phyloP scores from a whole-genome alignment of 1,140 invertebrate species.

The Asbolus verrucosus region DNA sequence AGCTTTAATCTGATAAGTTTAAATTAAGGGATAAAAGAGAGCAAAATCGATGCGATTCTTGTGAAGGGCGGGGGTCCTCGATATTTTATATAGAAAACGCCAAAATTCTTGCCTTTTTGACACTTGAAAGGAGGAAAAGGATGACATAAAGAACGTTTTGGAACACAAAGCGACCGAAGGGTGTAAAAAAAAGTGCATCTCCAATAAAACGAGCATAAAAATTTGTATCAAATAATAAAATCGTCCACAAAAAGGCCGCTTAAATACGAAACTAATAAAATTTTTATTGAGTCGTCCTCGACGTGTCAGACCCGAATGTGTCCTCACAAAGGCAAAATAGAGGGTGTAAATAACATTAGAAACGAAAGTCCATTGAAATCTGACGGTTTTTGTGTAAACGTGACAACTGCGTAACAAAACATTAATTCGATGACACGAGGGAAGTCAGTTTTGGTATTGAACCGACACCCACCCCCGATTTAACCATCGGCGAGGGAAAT shows the following conservation, averaged over 20 bases:
- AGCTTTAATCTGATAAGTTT: too few species aligned
- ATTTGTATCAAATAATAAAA: slow-evolving; percentile 43
- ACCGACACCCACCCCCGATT: too few species aligned
- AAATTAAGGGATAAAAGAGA: too few species aligned
- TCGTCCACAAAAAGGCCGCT: slow-evolving; percentile 39
- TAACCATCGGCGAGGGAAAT: too few species aligned
- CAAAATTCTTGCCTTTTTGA: too few species aligned
- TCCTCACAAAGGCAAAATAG: slow-evolving; percentile 4
- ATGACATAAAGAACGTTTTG: too few species aligned
- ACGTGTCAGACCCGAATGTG: slow-evolving; percentile 32
- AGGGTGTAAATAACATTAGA: slow-evolving; percentile 38
- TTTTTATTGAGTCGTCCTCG: slow-evolving; percentile 37
- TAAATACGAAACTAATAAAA: slow-evolving; percentile 32
- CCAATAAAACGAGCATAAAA: slow-evolving; percentile 29
- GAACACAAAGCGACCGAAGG: too few species aligned
- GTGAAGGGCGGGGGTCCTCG: too few species aligned
- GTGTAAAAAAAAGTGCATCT: neutral
- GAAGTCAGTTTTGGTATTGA: too few species aligned
- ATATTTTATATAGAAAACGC: too few species aligned
- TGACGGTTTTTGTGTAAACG: slow-evolving; percentile 32
- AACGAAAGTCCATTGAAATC: slow-evolving; percentile 27
- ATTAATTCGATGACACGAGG: slow-evolving; percentile 22
- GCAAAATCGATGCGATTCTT: too few species aligned
- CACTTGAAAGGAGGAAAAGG: too few species aligned
- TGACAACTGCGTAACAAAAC: slow-evolving; percentile 36